A percentile compares a stretch with the other conserved stretches of the same genome.
phyloP scores from a whole-genome alignment of 2,113 vertebrate genomes.

The Chelonoidis abingdonii region DNA sequence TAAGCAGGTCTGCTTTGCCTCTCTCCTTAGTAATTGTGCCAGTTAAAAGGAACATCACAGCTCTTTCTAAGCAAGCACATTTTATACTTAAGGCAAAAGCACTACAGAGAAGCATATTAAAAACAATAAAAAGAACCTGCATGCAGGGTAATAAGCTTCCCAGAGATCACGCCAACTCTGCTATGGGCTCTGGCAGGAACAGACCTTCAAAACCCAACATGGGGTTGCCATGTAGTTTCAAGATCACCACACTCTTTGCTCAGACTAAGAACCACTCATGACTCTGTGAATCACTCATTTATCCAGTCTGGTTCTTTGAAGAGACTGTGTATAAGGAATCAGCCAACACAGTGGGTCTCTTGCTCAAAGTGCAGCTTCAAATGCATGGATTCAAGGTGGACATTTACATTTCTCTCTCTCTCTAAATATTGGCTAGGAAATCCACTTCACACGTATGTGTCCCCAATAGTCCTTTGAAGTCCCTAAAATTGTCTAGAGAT shows the following conservation, averaged over 20 bases:
- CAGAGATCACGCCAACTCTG: neutral
- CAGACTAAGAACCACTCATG: neutral
- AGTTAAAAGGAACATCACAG: neutral
- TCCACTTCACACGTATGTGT: neutral
- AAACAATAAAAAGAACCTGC: neutral
- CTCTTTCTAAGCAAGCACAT: neutral
- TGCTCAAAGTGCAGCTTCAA: neutral
- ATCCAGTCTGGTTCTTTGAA: neutral
- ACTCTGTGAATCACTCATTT: neutral
- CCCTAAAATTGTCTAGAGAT: neutral
- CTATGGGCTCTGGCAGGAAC: neutral
- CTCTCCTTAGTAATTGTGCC: neutral
- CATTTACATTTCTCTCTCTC: neutral
- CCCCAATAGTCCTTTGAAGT: neutral
- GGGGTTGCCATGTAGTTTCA: neutral
- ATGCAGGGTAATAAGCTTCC: neutral
- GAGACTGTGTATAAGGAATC: neutral
- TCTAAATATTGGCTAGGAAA: neutral
- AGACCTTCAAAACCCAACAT: neutral
- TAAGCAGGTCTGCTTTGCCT: neutral
- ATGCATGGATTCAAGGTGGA: neutral
- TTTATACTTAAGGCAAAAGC: neutral
- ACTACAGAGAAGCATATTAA: neutral
- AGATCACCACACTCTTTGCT: neutral
- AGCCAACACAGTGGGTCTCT: neutral